Conservation (phyloP, 2,797 vertebrate genomes). For the Arrhamphus sclerolepis region DNA sequence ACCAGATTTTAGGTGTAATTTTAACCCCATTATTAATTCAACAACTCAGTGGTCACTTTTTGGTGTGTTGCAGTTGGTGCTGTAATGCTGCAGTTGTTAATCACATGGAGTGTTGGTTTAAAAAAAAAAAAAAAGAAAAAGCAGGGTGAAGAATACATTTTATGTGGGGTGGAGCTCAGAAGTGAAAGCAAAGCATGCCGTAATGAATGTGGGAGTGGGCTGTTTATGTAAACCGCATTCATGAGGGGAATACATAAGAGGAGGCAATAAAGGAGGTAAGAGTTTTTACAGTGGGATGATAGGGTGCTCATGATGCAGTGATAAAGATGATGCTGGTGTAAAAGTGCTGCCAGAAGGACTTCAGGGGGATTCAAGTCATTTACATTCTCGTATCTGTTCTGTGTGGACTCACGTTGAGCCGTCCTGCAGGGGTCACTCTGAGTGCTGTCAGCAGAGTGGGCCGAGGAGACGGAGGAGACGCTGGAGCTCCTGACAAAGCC, state of each 20-base stretch:
- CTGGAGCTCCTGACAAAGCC: conserved; percentile 95
- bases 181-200: conserved; percentile 31
- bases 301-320: not conserved
- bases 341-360: too few species aligned
- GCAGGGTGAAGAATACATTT: conserved; percentile 22
- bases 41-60: not conserved
- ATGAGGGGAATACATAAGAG: conserved; percentile 31
- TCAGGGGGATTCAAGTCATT: too few species aligned
- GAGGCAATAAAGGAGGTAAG: conserved; percentile 15
- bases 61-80: not conserved
- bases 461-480: conserved; percentile 90
- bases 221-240: conserved; percentile 69
- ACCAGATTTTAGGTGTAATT: not conserved
- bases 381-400: too few species aligned
- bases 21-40: not conserved
- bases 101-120: conserved; percentile 21
- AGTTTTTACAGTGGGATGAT: not conserved
- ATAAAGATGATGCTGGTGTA: too few species aligned
- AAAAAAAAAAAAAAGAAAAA: too few species aligned
- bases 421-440: conserved; percentile 86
- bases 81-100: not conserved
- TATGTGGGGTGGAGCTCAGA: conserved; percentile 51
- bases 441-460: conserved; percentile 86
- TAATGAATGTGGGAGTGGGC: conserved; percentile 67
- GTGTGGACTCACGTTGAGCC: conserved; percentile 84